Evolutionary conservation across 2,888 invertebrate species (phyloP).

Genomic region (Clunio marinus): DNA sequence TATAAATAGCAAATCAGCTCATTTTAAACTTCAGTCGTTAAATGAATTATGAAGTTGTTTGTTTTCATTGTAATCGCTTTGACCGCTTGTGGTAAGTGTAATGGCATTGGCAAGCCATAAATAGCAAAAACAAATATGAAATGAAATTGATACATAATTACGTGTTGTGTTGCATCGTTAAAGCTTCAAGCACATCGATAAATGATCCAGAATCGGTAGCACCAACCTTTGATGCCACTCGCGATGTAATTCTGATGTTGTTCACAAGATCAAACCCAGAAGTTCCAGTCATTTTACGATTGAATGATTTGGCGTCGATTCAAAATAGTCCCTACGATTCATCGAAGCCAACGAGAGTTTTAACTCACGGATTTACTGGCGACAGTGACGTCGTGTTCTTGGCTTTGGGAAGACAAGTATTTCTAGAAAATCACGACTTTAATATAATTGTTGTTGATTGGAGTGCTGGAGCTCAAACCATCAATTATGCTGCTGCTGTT

Average conservation of each 20-base stretch:
- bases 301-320: background rate
- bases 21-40: no score
- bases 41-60: no score
- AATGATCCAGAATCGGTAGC: background rate
- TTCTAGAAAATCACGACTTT: background rate
- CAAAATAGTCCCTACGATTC: background rate
- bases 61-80: no score
- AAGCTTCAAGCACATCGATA: background rate
- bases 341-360: background rate
- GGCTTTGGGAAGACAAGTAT: slow-evolving; percentile 39
- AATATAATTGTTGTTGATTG: slow-evolving; percentile 47
- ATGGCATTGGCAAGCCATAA: no score
- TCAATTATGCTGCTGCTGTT: slow-evolving; percentile 46
- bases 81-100: no score
- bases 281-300: background rate
- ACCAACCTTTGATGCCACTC: background rate
- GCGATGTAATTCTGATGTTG: background rate
- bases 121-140: no score
- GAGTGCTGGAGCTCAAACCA: slow-evolving; percentile 46
- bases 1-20: no score
- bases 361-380: background rate
- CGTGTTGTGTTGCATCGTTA: no score
- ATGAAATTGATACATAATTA: no score
- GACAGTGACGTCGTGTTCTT: background rate
- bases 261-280: background rate